Conservation (phyloP, 2,888 invertebrate genomes). For the Eristalis tenax region DNA sequence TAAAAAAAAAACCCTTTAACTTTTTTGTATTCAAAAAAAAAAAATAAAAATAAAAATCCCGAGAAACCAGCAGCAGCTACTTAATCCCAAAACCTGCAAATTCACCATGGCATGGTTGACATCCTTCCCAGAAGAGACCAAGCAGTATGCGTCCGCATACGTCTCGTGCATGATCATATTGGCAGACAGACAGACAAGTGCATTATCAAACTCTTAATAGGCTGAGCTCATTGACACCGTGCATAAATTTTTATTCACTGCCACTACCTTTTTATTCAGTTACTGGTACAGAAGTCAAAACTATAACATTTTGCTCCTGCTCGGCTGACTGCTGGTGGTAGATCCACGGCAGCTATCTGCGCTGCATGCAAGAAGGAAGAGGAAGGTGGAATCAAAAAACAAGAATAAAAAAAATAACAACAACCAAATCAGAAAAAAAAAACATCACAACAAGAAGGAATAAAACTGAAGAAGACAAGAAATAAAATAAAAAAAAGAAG, state of each 20-base stretch:
- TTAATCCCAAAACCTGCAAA: constrained; percentile 66
- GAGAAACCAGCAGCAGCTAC: constrained; percentile 55
- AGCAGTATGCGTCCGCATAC: constrained; percentile 21
- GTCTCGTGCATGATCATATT: constrained; percentile 59
- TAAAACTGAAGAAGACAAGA: constrained; percentile 36
- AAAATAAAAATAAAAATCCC: no score
- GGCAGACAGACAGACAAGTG: constrained; percentile 71
- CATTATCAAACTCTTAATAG: constrained; percentile 72
- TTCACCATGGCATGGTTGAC: constrained; percentile 53
- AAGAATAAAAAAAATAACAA: constrained; percentile 13
- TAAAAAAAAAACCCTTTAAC: constrained; percentile 21
- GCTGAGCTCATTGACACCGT: constrained; percentile 72
- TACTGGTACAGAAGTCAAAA: constrained; percentile 72
- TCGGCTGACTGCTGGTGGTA: constrained; percentile 68
- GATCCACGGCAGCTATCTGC: constrained; percentile 54
- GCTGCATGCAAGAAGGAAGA: constrained; percentile 53
- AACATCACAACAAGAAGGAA: constrained; percentile 32
- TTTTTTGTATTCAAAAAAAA: constrained; percentile 6
- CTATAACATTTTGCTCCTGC: constrained; percentile 72
- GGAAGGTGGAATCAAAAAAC: constrained; percentile 14
- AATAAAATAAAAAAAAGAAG: constrained; percentile 16
- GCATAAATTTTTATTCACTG: constrained; percentile 72
- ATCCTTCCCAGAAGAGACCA: constrained; percentile 46
- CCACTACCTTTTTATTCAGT: constrained; percentile 72
- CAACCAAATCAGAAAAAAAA: constrained; percentile 38